These are phyloP conservation scores for Dryobota labecula DNA, from an alignment of 2,888 invertebrate species.

Conservation along the genomic window DNA sequence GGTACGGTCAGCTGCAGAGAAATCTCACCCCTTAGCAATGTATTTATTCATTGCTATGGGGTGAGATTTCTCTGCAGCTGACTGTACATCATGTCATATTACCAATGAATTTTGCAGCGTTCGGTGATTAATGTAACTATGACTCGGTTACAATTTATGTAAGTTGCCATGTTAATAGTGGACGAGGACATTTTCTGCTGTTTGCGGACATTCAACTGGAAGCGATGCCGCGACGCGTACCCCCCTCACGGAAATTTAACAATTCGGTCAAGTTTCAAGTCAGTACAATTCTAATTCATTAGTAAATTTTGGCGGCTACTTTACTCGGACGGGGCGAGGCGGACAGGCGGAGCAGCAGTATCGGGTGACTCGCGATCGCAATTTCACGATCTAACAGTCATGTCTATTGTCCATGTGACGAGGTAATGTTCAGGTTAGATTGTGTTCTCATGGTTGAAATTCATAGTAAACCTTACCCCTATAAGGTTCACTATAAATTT, in stretches of 20 bases:
- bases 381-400: constrained; percentile 8
- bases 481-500: too few relatives aligned
- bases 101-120: background rate
- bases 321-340: background rate
- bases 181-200: background rate
- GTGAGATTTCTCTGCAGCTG: too few relatives aligned
- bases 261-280: constrained; percentile 2
- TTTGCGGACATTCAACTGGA: background rate
- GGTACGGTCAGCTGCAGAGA: too few relatives aligned
- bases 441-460: background rate
- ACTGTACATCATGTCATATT: background rate
- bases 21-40: too few relatives aligned
- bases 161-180: background rate
- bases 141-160: too few relatives aligned
- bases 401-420: background rate
- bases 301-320: constrained; percentile 1
- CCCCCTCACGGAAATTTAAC: background rate
- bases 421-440: background rate
- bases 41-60: too few relatives aligned
- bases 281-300: constrained; percentile 6
- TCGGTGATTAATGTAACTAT: background rate
- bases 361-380: too few relatives aligned
- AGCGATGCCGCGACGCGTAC: background rate
- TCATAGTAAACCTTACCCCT: too few relatives aligned
- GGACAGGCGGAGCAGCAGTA: background rate